Evolutionary conservation across 1,140 invertebrate genomes (phyloP), one percentile per base, ranked within the genome.

Genomic region (Phymastichus coffea): DNA sequence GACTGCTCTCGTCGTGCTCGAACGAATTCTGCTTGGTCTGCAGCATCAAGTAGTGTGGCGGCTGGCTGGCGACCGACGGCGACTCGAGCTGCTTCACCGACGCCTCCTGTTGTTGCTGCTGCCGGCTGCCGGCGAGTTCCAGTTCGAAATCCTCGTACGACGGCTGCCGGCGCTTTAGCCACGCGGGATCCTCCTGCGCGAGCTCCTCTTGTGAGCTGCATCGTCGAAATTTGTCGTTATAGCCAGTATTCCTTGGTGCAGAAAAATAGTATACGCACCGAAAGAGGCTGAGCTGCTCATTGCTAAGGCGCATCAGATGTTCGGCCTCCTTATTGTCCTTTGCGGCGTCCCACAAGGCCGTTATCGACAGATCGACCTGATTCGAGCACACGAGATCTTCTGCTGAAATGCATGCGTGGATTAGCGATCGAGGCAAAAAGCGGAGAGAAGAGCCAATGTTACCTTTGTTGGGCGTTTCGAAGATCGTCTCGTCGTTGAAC

Each of bases 1-100:
- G 78, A 66, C 88, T 90, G 67, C 88, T 90, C 65, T 93, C 91
- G 73, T 92, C 87, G 66, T 85, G 71, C 57, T 88, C 90, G 59
- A 90, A 85, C 12, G 88, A 90, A 69, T 88, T 87, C 67, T 92
- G 87, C 70, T 89, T 87, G 69, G 85, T 87, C n/a, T n/a, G n/a
- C 14, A 87, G 76, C 69, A 78, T 74, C 55, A 78, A 72, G 63
- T 72, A 76, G 49, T 74, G 77, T 40, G 75, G 68, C 4, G 71
- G 6, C 52, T 25, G 69, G 12, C 12, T 12, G 28, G 6, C 28
- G 28, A 7, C 28, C 28, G 28, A 33, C 28, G 6, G 28, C 28
- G 12, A 33, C 28, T 33, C 28, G 28, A 12, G 12, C 28, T 33
- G 28, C 6, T 12, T 33, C 6, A 33, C 28, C 12, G 28, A 33